These are phyloP conservation scores for Leptosomus discolor DNA, from an alignment of 2,113 vertebrate species.

Conservation along the genomic window DNA sequence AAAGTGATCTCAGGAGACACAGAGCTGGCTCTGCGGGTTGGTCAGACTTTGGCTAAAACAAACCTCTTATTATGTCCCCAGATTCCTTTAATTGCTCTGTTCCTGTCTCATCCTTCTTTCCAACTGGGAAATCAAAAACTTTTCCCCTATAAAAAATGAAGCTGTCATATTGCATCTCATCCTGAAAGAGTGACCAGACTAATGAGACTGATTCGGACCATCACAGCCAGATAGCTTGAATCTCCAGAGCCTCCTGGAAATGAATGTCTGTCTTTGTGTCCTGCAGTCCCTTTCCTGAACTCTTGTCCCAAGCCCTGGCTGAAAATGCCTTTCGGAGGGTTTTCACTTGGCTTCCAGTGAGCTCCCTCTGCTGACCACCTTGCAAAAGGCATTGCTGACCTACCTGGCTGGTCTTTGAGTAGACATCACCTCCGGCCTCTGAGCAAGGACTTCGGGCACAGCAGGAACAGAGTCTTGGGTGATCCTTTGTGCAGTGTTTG, in stretches of 20 bases:
- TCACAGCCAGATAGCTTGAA: neutral
- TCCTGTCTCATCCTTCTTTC: neutral
- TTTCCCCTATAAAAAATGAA: neutral
- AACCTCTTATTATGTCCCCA: neutral
- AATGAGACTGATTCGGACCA: neutral
- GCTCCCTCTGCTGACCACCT: slow-evolving; percentile 58
- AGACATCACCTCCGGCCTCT: fast-evolving
- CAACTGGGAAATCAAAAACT: neutral
- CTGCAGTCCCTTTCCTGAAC: fast-evolving
- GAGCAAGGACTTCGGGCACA: neutral
- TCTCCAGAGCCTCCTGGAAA: neutral
- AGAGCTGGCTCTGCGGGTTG: neutral
- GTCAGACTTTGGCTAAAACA: neutral
- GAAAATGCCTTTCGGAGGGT: neutral
- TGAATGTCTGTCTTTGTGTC: neutral
- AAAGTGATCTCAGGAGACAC: neutral
- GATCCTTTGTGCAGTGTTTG: neutral
- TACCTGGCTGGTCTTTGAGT: fast-evolving
- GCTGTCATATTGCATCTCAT: neutral
- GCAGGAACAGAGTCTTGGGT: too few relatives aligned
- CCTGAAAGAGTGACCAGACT: neutral
- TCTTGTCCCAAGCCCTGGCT: neutral
- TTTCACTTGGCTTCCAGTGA: slow-evolving; percentile 27
- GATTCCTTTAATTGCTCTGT: neutral
- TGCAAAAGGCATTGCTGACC: neutral